Evolutionary conservation across 2,113 vertebrate genomes (phyloP), one percentile per base, ranked within the genome.

Genomic region (Eurystomus gularis): DNA sequence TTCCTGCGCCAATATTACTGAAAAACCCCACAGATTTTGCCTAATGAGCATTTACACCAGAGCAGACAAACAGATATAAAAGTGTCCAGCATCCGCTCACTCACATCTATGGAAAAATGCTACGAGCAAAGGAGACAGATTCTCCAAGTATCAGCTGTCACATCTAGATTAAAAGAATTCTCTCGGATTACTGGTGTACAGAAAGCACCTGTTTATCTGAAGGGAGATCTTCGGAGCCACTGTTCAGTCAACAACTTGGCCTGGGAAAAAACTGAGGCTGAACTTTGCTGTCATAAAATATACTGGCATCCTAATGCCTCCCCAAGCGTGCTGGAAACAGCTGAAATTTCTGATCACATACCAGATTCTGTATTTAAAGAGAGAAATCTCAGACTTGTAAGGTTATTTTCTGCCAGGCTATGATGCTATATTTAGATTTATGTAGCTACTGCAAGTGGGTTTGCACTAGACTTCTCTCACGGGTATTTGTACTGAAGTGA

Each of bases 301-400:
- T 11, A n/a, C 33, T 66, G 82, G 40, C 73, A 86, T 83, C 29
- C 65, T 62, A 75, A 61, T 33, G 35, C 69, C 44, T 92, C 86
- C 60, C 0, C 0, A 83, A 69, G 60, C 90, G 57, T 1, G 6
- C 2, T 49, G 31, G 77, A 79, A 93, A 78, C 86, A 95, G 92
- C 95, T 96, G 95, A 90, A 79, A 76, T 76, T 66, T 78, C 85
- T 71, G 42, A 40, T 84, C 48, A 55, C 90, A 84, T 96, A 86
- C 82, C 96, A 92, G 65, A 65, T 55, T 88, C 77, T 81, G 88
- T 90, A 92, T 86, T 94, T 94, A 81, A 93, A 80, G 90, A 78
- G 26, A 86, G 78, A 91, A 91, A 95, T 73, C 70, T 90, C 85
- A 94, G 40, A 61, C 82, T 79, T 29, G 44, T 54, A 80, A 16